These are phyloP conservation scores for Pocillopora damicornis DNA, from an alignment of 64 coral and sea anemone genomes.

Conservation along the genomic window DNA sequence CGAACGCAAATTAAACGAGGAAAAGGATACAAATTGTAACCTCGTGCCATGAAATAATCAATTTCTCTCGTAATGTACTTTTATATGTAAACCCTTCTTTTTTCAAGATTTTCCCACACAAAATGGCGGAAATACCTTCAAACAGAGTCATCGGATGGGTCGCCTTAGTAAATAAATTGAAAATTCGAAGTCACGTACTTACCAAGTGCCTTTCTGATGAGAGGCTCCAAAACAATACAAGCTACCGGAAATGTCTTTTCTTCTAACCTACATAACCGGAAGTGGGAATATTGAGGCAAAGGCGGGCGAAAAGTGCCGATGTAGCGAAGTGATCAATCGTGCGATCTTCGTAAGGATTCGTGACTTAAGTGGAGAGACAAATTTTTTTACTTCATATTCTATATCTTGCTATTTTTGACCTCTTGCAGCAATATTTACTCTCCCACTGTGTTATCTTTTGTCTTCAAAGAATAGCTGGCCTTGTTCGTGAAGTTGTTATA, in stretches of 20 bases:
- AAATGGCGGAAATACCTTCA: slow-evolving; percentile 7
- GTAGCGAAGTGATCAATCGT: neutral
- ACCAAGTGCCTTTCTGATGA: neutral
- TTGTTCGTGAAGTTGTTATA: neutral
- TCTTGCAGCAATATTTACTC: neutral
- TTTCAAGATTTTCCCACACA: neutral
- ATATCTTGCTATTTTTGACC: neutral
- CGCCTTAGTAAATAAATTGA: neutral
- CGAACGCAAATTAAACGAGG: too few relatives aligned
- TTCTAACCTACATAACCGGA: neutral
- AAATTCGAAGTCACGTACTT: slow-evolving; percentile 5
- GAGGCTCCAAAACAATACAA: neutral
- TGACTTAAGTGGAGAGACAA: neutral
- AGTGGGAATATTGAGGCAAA: neutral
- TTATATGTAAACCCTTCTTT: neutral
- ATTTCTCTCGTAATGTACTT: neutral
- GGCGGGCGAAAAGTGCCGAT: neutral
- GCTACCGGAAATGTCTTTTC: neutral
- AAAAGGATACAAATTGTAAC: too few relatives aligned
- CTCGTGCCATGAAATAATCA: too few relatives aligned
- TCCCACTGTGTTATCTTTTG: neutral
- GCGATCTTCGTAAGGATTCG: slow-evolving; percentile 12
- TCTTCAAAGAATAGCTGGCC: neutral
- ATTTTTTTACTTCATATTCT: neutral
- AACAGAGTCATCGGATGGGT: neutral